Percentiles rank a stretch among this genome's conserved stretches.
phyloP scores from a whole-genome alignment of 2,113 vertebrate genomes.

The Lycocorax pyrrhopterus region DNA sequence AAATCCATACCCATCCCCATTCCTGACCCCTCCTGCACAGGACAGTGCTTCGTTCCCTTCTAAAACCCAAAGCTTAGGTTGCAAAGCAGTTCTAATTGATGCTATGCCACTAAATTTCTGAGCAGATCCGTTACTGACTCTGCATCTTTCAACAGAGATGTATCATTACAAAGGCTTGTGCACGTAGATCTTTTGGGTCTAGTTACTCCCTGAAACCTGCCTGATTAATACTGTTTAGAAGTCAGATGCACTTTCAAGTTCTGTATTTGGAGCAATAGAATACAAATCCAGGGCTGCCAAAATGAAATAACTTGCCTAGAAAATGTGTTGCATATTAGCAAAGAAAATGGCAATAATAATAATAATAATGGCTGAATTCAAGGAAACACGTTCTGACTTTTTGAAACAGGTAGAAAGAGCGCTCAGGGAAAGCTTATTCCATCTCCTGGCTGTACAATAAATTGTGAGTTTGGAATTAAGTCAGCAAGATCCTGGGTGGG shows the following conservation, averaged over 20 bases:
- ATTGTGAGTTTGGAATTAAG: conserved; percentile 46
- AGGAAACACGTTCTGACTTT: conserved; percentile 50
- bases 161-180: not conserved
- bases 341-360: conserved; percentile 57
- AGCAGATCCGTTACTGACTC: not conserved
- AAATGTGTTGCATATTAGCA: not conserved
- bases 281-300: conserved; percentile 14
- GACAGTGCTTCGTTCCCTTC: not conserved
- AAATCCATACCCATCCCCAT: not conserved
- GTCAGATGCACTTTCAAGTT: conserved; percentile 41
- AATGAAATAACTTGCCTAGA: not conserved
- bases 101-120: not conserved
- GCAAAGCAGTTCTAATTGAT: not conserved
- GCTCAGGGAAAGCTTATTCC: conserved; percentile 65
- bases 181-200: not conserved
- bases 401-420: conserved; percentile 44
- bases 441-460: conserved; percentile 19
- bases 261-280: conserved; percentile 45
- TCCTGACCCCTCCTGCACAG: not conserved
- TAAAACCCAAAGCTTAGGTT: not conserved
- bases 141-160: not conserved
- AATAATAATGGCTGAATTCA: conserved; percentile 28
- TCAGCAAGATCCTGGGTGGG: not conserved
- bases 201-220: conserved; percentile 3
- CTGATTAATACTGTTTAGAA: conserved; percentile 21